A percentile compares a stretch with the other conserved stretches of the same genome.
Conservation (phyloP, 2,113 vertebrate species). For the Hippocampus zosterae region DNA sequence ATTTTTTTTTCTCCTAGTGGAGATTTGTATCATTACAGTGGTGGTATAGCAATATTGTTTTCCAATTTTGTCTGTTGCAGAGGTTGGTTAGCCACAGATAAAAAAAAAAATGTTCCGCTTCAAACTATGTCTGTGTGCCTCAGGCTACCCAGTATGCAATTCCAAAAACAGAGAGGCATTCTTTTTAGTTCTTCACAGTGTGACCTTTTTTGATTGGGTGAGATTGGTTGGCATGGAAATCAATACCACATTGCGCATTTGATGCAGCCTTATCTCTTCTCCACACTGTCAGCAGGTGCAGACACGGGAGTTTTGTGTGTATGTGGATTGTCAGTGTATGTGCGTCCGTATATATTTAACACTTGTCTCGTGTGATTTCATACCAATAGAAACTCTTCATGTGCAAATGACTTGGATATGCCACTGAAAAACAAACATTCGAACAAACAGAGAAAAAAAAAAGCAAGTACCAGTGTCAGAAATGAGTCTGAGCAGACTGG, state of each 20-base stretch:
- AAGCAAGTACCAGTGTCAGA: slow-evolving; percentile 24
- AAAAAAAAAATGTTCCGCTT: slow-evolving; percentile 65
- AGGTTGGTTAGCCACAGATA: slow-evolving; percentile 62
- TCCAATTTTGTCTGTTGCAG: slow-evolving; percentile 59
- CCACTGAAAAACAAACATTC: slow-evolving; percentile 10
- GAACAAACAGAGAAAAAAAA: background rate
- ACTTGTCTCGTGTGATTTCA: slow-evolving; percentile 25
- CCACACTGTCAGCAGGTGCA: slow-evolving; percentile 69
- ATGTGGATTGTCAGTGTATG: slow-evolving; percentile 24
- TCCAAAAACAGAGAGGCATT: slow-evolving; percentile 69
- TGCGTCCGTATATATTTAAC: slow-evolving; percentile 24
- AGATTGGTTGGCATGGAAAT: slow-evolving; percentile 77
- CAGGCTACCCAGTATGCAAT: slow-evolving; percentile 71
- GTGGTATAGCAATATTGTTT: slow-evolving; percentile 67
- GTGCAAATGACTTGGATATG: slow-evolving; percentile 56
- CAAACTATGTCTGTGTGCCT: slow-evolving; percentile 63
- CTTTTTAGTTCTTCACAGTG: slow-evolving; percentile 72
- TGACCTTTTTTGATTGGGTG: slow-evolving; percentile 77
- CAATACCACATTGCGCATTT: slow-evolving; percentile 70
- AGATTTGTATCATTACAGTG: slow-evolving; percentile 53
- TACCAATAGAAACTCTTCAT: slow-evolving; percentile 57
- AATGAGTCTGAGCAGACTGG: slow-evolving; percentile 30
- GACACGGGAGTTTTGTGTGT: slow-evolving; percentile 28
- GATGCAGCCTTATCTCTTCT: slow-evolving; percentile 73
- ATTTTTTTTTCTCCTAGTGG: slow-evolving; percentile 27